Percentiles rank a stretch among this genome's conserved stretches.
These are phyloP conservation scores for Ia io DNA, from an alignment of 2,113 vertebrate genomes.

Conservation along the genomic window DNA sequence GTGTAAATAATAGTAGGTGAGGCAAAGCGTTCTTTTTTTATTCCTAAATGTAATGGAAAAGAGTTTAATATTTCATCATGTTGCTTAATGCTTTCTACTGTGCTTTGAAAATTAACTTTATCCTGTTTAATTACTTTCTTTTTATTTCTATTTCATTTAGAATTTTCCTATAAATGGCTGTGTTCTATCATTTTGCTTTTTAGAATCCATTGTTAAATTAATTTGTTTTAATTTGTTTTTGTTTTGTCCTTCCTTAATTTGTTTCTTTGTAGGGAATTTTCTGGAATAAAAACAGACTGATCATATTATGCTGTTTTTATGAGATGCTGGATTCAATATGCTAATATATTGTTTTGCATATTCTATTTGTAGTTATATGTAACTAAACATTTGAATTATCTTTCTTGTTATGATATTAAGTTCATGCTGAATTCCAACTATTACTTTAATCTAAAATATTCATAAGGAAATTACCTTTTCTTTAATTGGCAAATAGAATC, in stretches of 20 bases:
- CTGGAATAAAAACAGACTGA: not conserved
- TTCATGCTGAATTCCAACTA: not conserved
- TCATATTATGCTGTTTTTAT: not conserved
- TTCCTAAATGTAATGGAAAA: not conserved
- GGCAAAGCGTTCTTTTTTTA: not conserved
- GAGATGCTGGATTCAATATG: not conserved
- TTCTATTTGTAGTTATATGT: not conserved
- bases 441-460: not conserved
- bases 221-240: not conserved
- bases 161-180: not conserved
- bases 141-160: not conserved
- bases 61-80: not conserved
- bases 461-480: not conserved
- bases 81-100: not conserved
- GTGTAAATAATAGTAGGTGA: not conserved
- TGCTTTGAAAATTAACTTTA: constrained; percentile 4
- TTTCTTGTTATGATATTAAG: not conserved
- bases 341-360: not conserved
- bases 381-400: not conserved
- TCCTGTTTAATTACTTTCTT: not conserved
- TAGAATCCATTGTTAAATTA: not conserved
- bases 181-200: not conserved
- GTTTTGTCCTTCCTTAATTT: not conserved
- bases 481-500: not conserved
- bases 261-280: not conserved